These are phyloP conservation scores for Resseliella maxima DNA, from an alignment of 2,888 invertebrate genomes.

Conservation along the genomic window DNA sequence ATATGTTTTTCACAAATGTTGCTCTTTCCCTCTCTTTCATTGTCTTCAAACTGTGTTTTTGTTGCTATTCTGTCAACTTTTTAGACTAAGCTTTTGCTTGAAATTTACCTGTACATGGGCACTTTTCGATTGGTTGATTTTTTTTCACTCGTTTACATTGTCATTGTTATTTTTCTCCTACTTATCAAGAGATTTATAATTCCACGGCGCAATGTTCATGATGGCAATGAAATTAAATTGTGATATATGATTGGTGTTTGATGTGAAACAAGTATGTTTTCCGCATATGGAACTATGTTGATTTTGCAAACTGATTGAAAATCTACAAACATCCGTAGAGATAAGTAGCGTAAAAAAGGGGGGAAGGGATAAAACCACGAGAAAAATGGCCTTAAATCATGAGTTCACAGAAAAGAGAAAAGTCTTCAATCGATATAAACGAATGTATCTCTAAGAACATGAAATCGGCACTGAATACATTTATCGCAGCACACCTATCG, in stretches of 20 bases:
- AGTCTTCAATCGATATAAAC: neutral
- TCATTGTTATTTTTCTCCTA: neutral
- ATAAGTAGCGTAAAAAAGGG: neutral
- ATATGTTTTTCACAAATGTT: slow-evolving; percentile 15
- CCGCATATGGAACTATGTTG: neutral
- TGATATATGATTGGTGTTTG: neutral
- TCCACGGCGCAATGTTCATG: neutral
- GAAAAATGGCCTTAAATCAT: neutral
- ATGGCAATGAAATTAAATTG: neutral
- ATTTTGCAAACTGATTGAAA: neutral
- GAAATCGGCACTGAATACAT: too few relatives aligned
- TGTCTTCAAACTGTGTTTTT: neutral
- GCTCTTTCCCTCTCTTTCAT: neutral
- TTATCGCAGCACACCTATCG: too few relatives aligned
- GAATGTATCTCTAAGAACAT: too few relatives aligned
- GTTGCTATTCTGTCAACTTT: neutral
- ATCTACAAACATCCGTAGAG: neutral
- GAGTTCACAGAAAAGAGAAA: neutral
- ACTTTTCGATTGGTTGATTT: neutral
- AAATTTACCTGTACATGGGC: neutral
- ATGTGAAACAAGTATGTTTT: neutral
- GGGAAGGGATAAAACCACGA: neutral
- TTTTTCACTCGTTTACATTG: neutral
- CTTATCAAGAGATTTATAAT: slow-evolving; percentile 3
- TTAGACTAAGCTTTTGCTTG: neutral